These are phyloP conservation scores for Caenorhabditis japonica DNA, from an alignment of 2,888 invertebrate genomes.

Conservation along the genomic window DNA sequence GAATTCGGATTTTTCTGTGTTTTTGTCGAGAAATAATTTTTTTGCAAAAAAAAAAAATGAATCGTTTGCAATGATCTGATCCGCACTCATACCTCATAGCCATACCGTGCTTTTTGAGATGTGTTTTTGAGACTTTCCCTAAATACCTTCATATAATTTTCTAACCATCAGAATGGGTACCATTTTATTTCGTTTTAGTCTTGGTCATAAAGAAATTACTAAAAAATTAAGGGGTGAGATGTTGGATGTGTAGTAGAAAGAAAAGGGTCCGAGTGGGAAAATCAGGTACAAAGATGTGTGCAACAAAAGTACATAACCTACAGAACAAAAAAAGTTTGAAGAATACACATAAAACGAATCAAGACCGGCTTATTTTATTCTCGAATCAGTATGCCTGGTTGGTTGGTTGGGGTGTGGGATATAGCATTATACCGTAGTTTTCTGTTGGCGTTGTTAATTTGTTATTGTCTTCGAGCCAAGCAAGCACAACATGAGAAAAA, in stretches of 20 bases:
- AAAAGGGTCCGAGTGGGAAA: background rate
- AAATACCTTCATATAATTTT: too few species aligned
- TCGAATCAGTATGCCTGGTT: conserved; percentile 26
- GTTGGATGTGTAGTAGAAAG: background rate
- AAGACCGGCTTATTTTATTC: conserved; percentile 1
- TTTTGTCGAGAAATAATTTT: too few species aligned
- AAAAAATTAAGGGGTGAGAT: background rate
- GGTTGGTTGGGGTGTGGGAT: conserved; percentile 1
- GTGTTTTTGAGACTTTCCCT: too few species aligned
- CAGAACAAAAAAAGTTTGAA: background rate
- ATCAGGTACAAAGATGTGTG: background rate
- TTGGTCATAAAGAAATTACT: too few species aligned
- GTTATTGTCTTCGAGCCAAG: too few species aligned
- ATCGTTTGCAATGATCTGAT: too few species aligned
- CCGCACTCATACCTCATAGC: too few species aligned
- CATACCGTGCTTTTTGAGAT: too few species aligned
- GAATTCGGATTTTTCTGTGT: too few species aligned
- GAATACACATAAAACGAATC: conserved; percentile 12
- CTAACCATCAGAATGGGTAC: too few species aligned
- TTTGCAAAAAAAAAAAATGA: too few species aligned
- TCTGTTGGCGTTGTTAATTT: background rate
- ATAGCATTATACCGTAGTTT: background rate
- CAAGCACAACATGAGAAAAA: background rate
- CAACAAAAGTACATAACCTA: background rate
- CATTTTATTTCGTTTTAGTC: too few species aligned